These are phyloP conservation scores for Epinephelus lanceolatus DNA, from an alignment of 2,113 vertebrate genomes.

Conservation along the genomic window DNA sequence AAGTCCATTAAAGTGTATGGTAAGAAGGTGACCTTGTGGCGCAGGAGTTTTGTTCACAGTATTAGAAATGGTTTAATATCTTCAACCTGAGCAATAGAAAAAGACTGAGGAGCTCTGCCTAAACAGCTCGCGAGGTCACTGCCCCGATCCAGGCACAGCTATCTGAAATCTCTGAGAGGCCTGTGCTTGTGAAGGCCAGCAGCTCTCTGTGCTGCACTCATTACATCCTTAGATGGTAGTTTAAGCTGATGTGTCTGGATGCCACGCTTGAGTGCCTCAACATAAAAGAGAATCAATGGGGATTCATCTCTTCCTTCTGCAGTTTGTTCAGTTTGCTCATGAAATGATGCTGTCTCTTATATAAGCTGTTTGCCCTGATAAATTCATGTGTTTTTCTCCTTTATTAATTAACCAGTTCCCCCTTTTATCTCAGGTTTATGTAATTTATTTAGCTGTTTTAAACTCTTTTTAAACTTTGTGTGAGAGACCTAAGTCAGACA, in stretches of 20 bases:
- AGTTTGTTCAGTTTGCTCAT: constrained; percentile 10
- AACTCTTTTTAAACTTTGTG: neutral
- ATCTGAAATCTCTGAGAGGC: constrained; percentile 33
- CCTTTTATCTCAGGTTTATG: neutral
- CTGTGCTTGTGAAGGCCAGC: constrained; percentile 9
- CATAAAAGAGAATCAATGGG: constrained; percentile 23
- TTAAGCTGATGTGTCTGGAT: constrained; percentile 18
- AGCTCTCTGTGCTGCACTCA: constrained; percentile 6
- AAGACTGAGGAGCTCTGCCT: neutral
- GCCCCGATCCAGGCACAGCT: constrained; percentile 12
- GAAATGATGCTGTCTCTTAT: neutral
- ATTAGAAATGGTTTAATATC: constrained; percentile 6
- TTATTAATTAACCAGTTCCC: neutral
- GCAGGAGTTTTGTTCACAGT: neutral
- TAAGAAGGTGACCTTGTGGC: neutral
- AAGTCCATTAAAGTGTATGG: neutral
- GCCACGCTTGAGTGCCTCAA: constrained; percentile 3
- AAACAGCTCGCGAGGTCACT: constrained; percentile 13
- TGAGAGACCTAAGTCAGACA: neutral
- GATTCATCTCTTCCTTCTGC: neutral
- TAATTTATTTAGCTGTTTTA: neutral
- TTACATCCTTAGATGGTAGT: constrained; percentile 50
- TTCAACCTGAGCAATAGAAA: neutral
- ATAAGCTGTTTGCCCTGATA: neutral
- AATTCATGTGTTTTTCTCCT: neutral